These are phyloP conservation scores for Sinosuthora webbiana DNA, from an alignment of 2,113 vertebrate genomes.

Conservation along the genomic window DNA sequence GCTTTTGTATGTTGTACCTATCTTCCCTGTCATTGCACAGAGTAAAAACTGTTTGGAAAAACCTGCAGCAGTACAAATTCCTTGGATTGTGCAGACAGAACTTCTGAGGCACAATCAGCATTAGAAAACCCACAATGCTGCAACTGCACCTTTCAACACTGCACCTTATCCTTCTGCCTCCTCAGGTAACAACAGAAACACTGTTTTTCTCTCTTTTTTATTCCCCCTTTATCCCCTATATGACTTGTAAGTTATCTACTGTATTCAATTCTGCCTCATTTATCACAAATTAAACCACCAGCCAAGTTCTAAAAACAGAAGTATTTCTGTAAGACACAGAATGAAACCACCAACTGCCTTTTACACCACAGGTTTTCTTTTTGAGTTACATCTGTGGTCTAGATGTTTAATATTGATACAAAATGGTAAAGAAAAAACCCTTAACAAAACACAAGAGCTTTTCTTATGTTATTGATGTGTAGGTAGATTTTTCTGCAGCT, in stretches of 20 bases:
- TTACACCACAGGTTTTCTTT: background rate
- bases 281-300: background rate
- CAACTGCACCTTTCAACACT: background rate
- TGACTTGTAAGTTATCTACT: background rate
- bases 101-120: accelerated
- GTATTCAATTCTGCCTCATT: background rate
- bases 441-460: background rate
- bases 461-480: background rate
- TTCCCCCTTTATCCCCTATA: background rate
- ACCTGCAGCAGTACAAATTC: background rate
- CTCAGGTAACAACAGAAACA: background rate
- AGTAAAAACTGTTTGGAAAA: background rate
- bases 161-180: background rate
- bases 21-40: background rate
- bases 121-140: background rate
- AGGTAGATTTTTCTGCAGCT: background rate
- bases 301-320: background rate
- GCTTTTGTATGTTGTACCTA: background rate
- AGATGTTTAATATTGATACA: background rate
- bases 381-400: background rate
- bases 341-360: background rate
- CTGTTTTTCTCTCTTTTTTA: background rate
- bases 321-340: background rate
- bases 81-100: background rate
- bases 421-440: background rate